Conservation (phyloP, 2,888 invertebrate species). For the Rutpela maculata region DNA sequence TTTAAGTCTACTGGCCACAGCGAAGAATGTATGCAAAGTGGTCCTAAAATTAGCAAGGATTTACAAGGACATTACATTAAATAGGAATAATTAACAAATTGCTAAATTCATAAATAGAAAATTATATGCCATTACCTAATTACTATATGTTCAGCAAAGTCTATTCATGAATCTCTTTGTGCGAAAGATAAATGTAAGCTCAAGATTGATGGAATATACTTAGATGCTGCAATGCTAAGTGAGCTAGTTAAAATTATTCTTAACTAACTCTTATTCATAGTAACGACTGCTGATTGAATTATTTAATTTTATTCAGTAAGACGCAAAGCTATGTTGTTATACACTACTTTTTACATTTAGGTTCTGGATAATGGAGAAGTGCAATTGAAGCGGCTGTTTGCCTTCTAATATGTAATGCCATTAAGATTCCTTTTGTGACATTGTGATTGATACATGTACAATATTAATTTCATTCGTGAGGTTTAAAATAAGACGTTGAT, state of each 20-base stretch:
- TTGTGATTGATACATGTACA: background rate
- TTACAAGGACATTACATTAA: slow-evolving; percentile 17
- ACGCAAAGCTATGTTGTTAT: background rate
- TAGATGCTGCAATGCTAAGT: background rate
- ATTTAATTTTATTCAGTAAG: background rate
- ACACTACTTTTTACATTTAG: background rate
- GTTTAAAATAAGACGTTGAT: too few species aligned
- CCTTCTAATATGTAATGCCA: background rate
- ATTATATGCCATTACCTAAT: background rate
- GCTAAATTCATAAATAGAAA: background rate
- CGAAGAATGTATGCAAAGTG: slow-evolving; percentile 30
- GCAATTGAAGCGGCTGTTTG: background rate
- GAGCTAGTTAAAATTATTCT: background rate
- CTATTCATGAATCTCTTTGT: background rate
- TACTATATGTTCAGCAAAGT: background rate
- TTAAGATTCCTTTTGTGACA: background rate
- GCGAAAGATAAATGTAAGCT: background rate
- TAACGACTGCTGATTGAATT: background rate
- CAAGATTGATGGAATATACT: background rate
- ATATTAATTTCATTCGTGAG: too few species aligned
- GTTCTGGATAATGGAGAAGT: background rate
- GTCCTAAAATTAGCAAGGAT: slow-evolving; percentile 32
- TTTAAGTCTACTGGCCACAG: slow-evolving; percentile 28
- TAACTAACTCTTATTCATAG: background rate
- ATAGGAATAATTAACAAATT: slow-evolving; percentile 8